phyloP scores from a whole-genome alignment of 2,888 invertebrate genomes.

The Oxyteleia sp. region DNA sequence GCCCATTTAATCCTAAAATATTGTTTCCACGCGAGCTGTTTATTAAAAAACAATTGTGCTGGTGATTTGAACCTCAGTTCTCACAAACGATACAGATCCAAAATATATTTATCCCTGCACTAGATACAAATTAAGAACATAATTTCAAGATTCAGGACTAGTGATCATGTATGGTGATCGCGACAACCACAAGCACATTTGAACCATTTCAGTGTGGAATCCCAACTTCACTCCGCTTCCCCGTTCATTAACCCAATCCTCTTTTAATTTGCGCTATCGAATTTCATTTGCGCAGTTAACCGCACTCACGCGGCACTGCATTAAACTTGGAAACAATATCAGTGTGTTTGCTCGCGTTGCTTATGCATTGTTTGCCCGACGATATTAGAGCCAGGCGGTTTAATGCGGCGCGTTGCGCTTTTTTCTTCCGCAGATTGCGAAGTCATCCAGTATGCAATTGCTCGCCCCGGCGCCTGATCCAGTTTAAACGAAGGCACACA shows the following conservation, averaged over 20 bases:
- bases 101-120: too few relatives aligned
- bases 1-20: too few relatives aligned
- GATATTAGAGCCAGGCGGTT: slow-evolving; percentile 3
- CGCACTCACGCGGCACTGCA: background rate
- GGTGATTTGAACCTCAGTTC: too few relatives aligned
- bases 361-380: slow-evolving; percentile 25
- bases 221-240: too few relatives aligned
- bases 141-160: too few relatives aligned
- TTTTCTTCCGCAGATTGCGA: slow-evolving; percentile 83
- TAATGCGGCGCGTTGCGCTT: slow-evolving; percentile 6
- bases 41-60: too few relatives aligned
- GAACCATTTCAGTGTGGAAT: too few relatives aligned
- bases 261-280: slow-evolving; percentile 8
- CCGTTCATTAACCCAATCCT: background rate
- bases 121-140: too few relatives aligned
- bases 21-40: too few relatives aligned
- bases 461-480: slow-evolving; percentile 86
- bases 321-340: slow-evolving; percentile 21
- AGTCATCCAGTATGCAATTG: slow-evolving; percentile 86
- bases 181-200: too few relatives aligned
- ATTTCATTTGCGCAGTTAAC: background rate
- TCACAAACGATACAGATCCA: too few relatives aligned
- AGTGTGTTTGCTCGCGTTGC: slow-evolving; percentile 12
- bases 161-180: too few relatives aligned
- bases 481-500: slow-evolving; percentile 78